These are phyloP conservation scores for Corticium candelabrum DNA, from an alignment of 37 sponge, comb jelly and placozoan species.

Conservation along the genomic window DNA sequence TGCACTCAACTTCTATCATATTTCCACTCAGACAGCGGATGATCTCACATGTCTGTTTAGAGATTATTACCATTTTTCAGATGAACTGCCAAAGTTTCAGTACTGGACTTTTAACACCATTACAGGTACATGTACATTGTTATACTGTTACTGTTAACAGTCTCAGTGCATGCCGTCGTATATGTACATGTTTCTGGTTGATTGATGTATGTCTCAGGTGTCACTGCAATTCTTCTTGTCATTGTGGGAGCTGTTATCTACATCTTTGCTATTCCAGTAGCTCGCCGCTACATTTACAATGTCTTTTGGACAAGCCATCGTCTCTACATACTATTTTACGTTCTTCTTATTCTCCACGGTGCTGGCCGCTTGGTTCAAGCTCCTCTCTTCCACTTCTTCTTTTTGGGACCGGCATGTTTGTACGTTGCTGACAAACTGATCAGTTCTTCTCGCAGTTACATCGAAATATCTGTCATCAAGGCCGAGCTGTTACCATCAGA, in stretches of 20 bases:
- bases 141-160: too few species aligned
- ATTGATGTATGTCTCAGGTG: too few species aligned
- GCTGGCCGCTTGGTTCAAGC: constrained; percentile 89
- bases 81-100: constrained; percentile 63
- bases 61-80: constrained; percentile 63
- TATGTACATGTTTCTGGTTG: too few species aligned
- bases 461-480: constrained; percentile 12
- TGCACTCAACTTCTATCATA: constrained; percentile 94
- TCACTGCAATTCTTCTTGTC: constrained; percentile 65
- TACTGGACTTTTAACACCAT: constrained; percentile 90
- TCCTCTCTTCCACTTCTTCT: constrained; percentile 92
- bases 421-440: constrained; percentile 75
- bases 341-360: constrained; percentile 91
- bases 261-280: constrained; percentile 84
- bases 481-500: constrained; percentile 83
- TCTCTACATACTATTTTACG: constrained; percentile 79
- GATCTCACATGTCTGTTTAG: constrained; percentile 90
- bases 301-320: constrained; percentile 95
- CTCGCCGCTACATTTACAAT: constrained; percentile 78
- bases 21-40: constrained; percentile 82
- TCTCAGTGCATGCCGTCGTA: too few species aligned
- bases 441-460: constrained; percentile 66
- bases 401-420: constrained; percentile 83
- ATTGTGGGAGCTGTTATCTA: constrained; percentile 62
- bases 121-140: too few species aligned